Evolutionary conservation across 64 coral and sea anemone genomes (phyloP).

Genomic region (Stichodactyla mertensii): DNA sequence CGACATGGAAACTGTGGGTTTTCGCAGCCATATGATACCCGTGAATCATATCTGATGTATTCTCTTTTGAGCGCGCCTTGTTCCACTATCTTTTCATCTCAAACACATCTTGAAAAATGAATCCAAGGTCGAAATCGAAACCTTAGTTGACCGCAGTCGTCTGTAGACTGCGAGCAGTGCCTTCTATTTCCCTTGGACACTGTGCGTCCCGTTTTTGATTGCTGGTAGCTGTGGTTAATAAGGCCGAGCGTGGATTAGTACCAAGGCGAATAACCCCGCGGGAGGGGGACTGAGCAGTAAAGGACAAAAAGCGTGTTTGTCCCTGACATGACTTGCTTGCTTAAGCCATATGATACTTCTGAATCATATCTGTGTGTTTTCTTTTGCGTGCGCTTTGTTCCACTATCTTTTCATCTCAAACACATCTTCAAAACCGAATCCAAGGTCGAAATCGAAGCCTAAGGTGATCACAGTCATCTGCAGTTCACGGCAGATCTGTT

Average conservation of each 20-base stretch:
- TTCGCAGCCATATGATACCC: background rate
- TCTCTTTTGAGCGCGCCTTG: background rate
- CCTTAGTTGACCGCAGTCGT: too few relatives aligned
- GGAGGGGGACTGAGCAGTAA: too few relatives aligned
- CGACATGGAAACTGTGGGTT: background rate
- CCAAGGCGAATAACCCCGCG: too few relatives aligned
- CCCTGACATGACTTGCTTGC: background rate
- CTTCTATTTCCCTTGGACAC: too few relatives aligned
- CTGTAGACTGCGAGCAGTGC: background rate
- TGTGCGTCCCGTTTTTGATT: too few relatives aligned
- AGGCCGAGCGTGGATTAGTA: too few relatives aligned
- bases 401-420: background rate
- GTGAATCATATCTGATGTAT: background rate
- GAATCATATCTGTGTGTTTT: background rate
- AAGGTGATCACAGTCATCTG: background rate
- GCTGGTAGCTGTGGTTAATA: too few relatives aligned
- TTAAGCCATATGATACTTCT: background rate
- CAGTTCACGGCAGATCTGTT: background rate
- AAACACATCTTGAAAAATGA: background rate
- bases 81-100: background rate
- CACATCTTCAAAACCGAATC: background rate
- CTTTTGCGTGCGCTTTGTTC: background rate
- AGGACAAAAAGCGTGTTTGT: background rate
- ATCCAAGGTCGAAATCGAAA: background rate
- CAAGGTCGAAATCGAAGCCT: background rate